Evolutionary conservation across 2,888 invertebrate genomes (phyloP), one percentile per base, ranked within the genome.

Genomic region (Allacma fusca): DNA sequence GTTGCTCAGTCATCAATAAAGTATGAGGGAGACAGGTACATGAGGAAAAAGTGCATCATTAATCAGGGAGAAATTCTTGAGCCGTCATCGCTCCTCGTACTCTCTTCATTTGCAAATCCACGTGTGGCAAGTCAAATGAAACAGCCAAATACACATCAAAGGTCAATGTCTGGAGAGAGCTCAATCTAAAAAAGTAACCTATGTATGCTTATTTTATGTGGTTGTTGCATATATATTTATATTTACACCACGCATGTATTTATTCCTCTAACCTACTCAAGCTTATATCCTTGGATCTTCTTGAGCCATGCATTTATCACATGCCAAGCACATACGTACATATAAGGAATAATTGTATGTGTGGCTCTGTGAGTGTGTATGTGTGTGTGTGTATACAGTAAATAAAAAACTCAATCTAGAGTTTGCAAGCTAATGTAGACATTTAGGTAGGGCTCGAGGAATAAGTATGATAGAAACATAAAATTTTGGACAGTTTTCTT

Each of bases 1-100:
- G 50, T 50, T 50, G 50, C n/a, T 50, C 50, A 50, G 50, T 50
- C 50, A 50, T 50, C 50, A 50, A 50, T 50, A 50, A 50, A 50
- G 9, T 50, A 50, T 50, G 50, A 50, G 19, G n/a, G 50, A 16
- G 50, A 50, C 50, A 50, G 50, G 50, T 50, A 50, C 50, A 50
- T 50, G 50, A 12, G 50, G 50, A 50, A 50, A 50, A 50, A 50
- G 50, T 50, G 50, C 50, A 50, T 50, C 50, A 50, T 50, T 50
- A 50, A 50, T 50, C 50, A 50, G 50, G 19, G 50, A 16, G 50
- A 50, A 50, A 50, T 50, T 50, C 50, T 50, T 50, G 50, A 50
- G 50, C 50, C 50, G 50, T 50, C 50, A 50, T 50, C 50, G 50
- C 50, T 50, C 19, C 19, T 50, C 50, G 4, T 50, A 50, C 50